phyloP scores from a whole-genome alignment of 2,888 invertebrate species.

The Rotaria macrura region DNA sequence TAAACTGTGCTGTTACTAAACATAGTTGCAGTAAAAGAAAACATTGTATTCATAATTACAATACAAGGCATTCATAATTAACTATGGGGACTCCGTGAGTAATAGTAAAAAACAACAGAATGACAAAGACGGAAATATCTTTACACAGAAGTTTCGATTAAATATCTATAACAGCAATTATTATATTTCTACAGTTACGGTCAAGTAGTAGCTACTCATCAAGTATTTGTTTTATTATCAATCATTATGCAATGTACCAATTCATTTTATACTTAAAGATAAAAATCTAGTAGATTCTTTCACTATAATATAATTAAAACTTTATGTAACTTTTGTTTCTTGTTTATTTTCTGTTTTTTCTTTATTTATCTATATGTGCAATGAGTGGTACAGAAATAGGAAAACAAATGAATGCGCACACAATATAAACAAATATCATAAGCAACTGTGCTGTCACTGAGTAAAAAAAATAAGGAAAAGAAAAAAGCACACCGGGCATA shows the following conservation, averaged over 20 bases:
- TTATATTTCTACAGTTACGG: neutral
- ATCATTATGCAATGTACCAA: too few relatives aligned
- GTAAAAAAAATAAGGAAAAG: neutral
- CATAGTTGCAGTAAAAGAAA: too few relatives aligned
- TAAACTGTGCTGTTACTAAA: too few relatives aligned
- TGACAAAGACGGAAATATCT: neutral
- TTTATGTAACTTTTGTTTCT: neutral
- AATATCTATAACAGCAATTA: neutral
- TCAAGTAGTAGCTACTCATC: too few relatives aligned
- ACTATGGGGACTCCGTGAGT: too few relatives aligned
- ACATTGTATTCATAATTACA: too few relatives aligned
- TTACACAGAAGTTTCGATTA: neutral
- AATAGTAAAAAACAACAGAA: too few relatives aligned
- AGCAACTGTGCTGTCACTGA: conserved; percentile 15
- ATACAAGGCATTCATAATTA: too few relatives aligned
- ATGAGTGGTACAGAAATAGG: neutral
- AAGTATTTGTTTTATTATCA: too few relatives aligned
- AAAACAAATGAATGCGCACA: neutral
- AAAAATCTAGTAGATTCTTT: too few relatives aligned
- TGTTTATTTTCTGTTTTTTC: neutral
- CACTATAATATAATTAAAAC: too few relatives aligned
- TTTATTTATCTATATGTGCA: conserved; percentile 1
- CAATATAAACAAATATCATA: neutral
- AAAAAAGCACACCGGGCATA: neutral
- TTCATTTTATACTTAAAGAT: too few relatives aligned